Percentiles rank a stretch among this genome's conserved stretches.
Conservation (phyloP, 35 echinoderm and acorn worm genomes). For the Heliocidaris erythrogramma region DNA sequence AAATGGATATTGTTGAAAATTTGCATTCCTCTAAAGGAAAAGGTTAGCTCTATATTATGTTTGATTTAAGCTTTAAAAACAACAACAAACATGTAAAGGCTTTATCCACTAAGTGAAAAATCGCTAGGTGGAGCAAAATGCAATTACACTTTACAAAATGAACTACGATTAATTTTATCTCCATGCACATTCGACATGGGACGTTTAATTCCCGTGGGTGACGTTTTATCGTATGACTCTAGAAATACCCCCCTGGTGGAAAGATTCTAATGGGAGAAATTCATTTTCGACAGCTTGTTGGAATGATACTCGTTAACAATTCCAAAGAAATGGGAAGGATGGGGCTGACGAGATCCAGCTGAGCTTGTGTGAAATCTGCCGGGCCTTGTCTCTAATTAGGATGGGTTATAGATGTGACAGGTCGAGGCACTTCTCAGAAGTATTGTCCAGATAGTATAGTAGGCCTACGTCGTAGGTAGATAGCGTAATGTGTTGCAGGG, state of each 20-base stretch:
- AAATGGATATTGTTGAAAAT: too few relatives aligned
- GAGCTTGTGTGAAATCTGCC: background rate
- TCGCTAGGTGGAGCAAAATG: background rate
- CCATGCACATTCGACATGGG: background rate
- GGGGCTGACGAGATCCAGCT: background rate
- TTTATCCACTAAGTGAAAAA: too few relatives aligned
- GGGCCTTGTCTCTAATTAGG: background rate
- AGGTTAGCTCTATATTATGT: too few relatives aligned
- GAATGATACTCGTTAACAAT: background rate
- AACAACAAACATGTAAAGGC: too few relatives aligned
- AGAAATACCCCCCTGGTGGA: background rate
- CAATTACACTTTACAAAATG: background rate
- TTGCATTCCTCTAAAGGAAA: too few relatives aligned
- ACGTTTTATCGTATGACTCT: background rate
- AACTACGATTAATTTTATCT: background rate
- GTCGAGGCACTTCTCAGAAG: background rate
- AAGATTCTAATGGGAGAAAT: background rate
- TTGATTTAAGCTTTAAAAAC: too few relatives aligned
- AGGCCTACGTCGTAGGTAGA: background rate
- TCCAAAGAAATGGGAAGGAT: background rate
- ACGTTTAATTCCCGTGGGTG: background rate
- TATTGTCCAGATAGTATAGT: background rate
- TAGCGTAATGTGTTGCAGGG: background rate
- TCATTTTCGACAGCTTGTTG: background rate
- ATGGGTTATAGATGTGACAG: background rate